Base-by-base conservation (phyloP, 2,797 vertebrate genomes). In the Halcyon chelicuti region DNA sequence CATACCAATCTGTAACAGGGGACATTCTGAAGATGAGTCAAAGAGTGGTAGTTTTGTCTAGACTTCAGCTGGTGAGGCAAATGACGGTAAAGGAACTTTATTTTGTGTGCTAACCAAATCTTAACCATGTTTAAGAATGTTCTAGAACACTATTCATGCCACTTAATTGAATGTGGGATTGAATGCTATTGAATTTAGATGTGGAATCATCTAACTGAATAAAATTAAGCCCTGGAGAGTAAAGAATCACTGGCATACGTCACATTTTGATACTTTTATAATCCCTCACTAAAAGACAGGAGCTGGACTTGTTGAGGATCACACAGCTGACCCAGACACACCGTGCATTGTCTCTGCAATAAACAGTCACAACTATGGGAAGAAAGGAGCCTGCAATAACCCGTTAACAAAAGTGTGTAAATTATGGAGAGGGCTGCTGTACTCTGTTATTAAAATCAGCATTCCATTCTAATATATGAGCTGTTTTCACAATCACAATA, bases 21-120 rank as follows among this genome's bases (percentile, higher is more conserved):
- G 29, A 10, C n/a, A 42, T 10, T 63, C 67, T 26, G 33, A 85
- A 73, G 63, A 70, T 29, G 44, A 94, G 31, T 66, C 67, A 70
- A 75, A 79, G 51, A 40, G 25, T 72, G 39, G 18, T 42, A 82
- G 58, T 33, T 92, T 83, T 79, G 60, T 85, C 87, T 67, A 85
- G 51, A 81, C 42, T 86, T 92, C 46, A 61, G 66, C 62, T 90
- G 79, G 26, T 65, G 57, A 40, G 51, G 58, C 13, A 81, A 77
- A 78, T n/a, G 37, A 47, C 9, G 35, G 15, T 23, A 62, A 52
- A 37, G 52, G 54, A 66, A 71, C n/a, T 33, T 61, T 3, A 47
- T 31, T 61, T 5, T 29, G 28, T 37, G 5, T 21, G 52, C 5
- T 75, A 62, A 75, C 26, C 26, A 81, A 81, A 80, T n/a, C 16